These are phyloP conservation scores for Urophycis tenuis DNA, from an alignment of 2,797 vertebrate species.

Conservation along the genomic window DNA sequence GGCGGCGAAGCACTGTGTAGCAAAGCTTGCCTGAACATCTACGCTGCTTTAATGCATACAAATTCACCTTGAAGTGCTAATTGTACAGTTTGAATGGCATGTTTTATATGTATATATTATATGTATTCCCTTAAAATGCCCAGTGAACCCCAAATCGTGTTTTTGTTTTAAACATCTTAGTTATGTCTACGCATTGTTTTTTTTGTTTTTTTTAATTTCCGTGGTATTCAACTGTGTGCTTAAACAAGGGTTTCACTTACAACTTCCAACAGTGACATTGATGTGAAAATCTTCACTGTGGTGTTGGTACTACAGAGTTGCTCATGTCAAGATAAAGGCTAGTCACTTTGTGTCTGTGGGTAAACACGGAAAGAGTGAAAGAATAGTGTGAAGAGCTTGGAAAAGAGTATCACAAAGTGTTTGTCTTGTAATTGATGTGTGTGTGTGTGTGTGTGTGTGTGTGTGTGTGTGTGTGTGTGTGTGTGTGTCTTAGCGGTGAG, in stretches of 20 bases:
- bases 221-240: no score
- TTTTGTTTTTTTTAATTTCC: no score
- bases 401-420: background rate
- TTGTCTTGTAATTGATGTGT: background rate
- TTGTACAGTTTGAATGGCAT: background rate
- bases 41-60: background rate
- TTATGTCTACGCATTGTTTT: no score
- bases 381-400: background rate
- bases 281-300: background rate
- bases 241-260: no score
- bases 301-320: background rate
- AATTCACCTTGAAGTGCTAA: no score
- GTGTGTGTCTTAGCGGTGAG: constrained; percentile 33
- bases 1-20: no score
- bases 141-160: background rate
- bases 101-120: background rate
- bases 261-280: no score
- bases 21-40: background rate
- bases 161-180: background rate
- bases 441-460: constrained; percentile 38
- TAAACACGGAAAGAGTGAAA: background rate
- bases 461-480: constrained; percentile 41
- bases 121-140: background rate
- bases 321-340: background rate
- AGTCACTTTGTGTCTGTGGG: background rate